Evolutionary conservation across 2,888 invertebrate genomes (phyloP), one percentile per base, ranked within the genome.

Genomic region (Agelastica alni): DNA sequence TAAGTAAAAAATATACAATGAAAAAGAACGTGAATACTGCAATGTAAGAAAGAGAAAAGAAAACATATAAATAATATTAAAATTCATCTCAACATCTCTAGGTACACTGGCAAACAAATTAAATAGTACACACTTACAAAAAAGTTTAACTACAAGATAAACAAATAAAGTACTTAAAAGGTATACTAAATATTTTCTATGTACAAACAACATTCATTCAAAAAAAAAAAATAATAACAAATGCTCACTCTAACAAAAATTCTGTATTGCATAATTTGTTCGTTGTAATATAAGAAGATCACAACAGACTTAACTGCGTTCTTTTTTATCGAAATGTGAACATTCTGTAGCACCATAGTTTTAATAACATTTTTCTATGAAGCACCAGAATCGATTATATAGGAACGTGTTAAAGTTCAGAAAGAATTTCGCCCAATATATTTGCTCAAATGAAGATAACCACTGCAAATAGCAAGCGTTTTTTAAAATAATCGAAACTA

Each of bases 291-390:
- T 44, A 43, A 54, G 41, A 57, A 60, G 55, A 70, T 71, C 68
- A 69, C 70, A 70, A 65, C 69, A 64, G 61, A 65, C 59, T 54
- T 56, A 54, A 60, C 43, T 42, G 22, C 13, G 34, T 52, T n/a
- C n/a, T n/a, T n/a, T n/a, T n/a, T 30, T 32, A 41, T 43, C 46
- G 22, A 56, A 49, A 32, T 41, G 22, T 60, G 26, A 58, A 51
- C 57, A 71, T 73, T 72, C 74, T 75, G 73, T 69, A 75, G 75
- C 75, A 75, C 75, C 75, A 75, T 74, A 75, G 74, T 64, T 64
- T 58, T 48, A 49, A 47, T 55, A 61, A 62, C 20, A 20, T 20
- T 57, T 61, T 44, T 68, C 75, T 75, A 75, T 75, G 75, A 75
- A 74, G 74, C 75, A 75, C 74, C 75, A 74, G 74, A 75, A 73